Conservation (phyloP, 2,888 invertebrate genomes). For the Leptopilina drosophilae region DNA sequence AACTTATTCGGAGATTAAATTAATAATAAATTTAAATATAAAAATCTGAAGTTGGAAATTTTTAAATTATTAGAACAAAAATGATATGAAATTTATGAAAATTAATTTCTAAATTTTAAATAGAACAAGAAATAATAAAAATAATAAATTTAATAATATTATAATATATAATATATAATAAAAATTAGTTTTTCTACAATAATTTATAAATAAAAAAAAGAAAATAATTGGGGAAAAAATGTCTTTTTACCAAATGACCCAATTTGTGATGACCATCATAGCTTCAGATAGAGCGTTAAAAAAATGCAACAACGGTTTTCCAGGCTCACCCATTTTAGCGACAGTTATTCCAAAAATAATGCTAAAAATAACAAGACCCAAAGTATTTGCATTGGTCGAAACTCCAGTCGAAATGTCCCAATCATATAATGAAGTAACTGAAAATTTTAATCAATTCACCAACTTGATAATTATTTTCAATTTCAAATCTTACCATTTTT, state of each 20-base stretch:
- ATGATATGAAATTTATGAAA: too few species aligned
- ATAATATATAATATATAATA: too few species aligned
- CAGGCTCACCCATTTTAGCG: conserved; percentile 86
- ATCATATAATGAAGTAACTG: conserved; percentile 52
- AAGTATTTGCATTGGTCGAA: conserved; percentile 88
- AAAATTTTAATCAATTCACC: background rate
- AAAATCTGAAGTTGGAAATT: too few species aligned
- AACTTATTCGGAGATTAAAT: too few species aligned
- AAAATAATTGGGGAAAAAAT: too few species aligned
- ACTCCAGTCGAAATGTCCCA: conserved; percentile 85
- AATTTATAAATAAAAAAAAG: too few species aligned
- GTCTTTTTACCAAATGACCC: conserved; percentile 91
- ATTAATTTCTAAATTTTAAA: too few species aligned
- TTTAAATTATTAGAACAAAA: too few species aligned
- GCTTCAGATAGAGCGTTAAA: conserved; percentile 91
- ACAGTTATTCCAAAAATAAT: conserved; percentile 92
- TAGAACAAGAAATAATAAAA: too few species aligned
- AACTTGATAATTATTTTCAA: conserved; percentile 21
- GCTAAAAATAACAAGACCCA: conserved; percentile 90
- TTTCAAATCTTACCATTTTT: conserved; percentile 5
- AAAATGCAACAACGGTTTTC: conserved; percentile 89
- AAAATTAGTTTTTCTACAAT: too few species aligned
- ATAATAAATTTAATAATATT: too few species aligned
- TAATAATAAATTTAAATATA: too few species aligned
- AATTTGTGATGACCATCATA: conserved; percentile 95